phyloP scores from a whole-genome alignment of 2,113 vertebrate genomes.

The Pseudorasbora parva region DNA sequence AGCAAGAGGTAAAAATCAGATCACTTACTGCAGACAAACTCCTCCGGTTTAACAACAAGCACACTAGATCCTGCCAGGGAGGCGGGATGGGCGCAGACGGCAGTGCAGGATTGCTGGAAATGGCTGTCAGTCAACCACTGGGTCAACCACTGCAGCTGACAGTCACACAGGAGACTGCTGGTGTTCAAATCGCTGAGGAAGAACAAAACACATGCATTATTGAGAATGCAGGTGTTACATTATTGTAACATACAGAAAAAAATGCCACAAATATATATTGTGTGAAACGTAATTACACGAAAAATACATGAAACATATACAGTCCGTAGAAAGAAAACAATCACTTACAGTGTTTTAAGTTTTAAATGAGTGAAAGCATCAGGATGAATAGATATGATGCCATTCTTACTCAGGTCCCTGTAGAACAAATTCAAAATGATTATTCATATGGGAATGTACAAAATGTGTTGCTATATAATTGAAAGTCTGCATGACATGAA shows the following conservation, averaged over 20 bases:
- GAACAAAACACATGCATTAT: constrained; percentile 28
- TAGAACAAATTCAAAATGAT: background rate
- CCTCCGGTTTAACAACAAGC: constrained; percentile 85
- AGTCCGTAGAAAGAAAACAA: background rate
- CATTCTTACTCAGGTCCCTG: constrained; percentile 94
- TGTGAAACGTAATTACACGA: background rate
- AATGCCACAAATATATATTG: background rate
- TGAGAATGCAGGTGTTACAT: background rate
- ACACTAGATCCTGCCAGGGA: constrained; percentile 89
- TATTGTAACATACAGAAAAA: background rate
- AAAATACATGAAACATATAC: background rate
- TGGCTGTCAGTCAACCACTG: constrained; percentile 90
- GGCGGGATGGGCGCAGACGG: constrained; percentile 93
- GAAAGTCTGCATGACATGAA: background rate
- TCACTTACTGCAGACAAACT: constrained; percentile 94
- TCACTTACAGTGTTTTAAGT: constrained; percentile 91
- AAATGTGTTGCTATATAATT: background rate
- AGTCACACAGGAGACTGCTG: constrained; percentile 95
- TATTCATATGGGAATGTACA: background rate
- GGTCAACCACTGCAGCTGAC: constrained; percentile 94
- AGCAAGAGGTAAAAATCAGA: background rate
- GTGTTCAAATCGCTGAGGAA: constrained; percentile 88
- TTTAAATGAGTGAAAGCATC: constrained; percentile 96
- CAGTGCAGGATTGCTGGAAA: constrained; percentile 86
- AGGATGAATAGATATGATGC: constrained; percentile 94